These are phyloP conservation scores for crab-eating macaque (Macaca fascicularis) DNA, from an alignment of 2,113 vertebrate genomes.

Conservation along the genomic window DNA sequence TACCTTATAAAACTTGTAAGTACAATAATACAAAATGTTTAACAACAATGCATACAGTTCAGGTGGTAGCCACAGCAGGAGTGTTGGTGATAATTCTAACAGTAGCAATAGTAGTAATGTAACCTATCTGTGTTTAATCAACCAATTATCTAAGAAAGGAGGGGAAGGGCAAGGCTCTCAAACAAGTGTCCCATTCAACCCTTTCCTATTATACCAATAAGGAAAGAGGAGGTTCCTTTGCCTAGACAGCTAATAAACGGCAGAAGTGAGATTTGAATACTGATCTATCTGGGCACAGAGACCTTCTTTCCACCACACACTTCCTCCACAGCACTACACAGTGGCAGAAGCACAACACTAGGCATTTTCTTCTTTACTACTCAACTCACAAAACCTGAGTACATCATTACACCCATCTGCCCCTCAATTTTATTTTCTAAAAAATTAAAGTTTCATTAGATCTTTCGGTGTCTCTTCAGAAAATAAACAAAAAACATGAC, in stretches of 20 bases:
- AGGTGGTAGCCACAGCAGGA: background rate
- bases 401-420: background rate
- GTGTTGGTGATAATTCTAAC: background rate
- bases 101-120: background rate
- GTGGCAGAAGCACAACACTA: background rate
- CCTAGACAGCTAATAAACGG: conserved; percentile 10
- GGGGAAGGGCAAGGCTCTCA: background rate
- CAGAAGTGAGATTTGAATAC: conserved; percentile 28
- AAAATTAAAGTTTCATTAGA: conserved; percentile 5
- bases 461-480: background rate
- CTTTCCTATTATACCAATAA: background rate
- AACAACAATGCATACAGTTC: background rate
- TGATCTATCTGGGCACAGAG: background rate
- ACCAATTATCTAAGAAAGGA: background rate
- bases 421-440: conserved; percentile 23
- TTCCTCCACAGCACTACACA: background rate
- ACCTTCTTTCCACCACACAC: background rate
- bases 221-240: background rate
- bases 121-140: conserved; percentile 37
- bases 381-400: background rate
- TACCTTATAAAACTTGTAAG: background rate
- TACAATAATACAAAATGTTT: background rate
- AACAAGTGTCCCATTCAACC: background rate
- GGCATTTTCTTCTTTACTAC: background rate
- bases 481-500: background rate